Evolutionary conservation across 2,113 vertebrate genomes (phyloP), one percentile per base, ranked within the genome.

Genomic region (Trachemys scripta): DNA sequence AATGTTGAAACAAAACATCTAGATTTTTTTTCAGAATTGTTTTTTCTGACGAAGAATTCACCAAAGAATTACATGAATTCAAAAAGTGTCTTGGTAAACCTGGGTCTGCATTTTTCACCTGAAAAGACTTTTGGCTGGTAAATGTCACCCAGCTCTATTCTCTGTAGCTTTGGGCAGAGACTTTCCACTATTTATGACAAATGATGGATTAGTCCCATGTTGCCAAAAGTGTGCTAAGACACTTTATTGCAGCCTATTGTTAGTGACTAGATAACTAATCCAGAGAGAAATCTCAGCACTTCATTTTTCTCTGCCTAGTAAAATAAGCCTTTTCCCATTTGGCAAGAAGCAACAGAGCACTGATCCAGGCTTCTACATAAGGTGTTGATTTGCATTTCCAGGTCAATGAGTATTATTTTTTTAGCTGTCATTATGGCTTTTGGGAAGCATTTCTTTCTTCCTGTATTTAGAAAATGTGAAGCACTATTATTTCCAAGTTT

Each of bases 401-500:
- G 93, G 95, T 87, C 25, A 86, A 72, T 0, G 0, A 72, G 3
- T 59, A 3, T 20, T 80, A 91, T 85, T 85, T 82, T 25, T 1
- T 45, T 51, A 25, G 87, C 14, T 80, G 11, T 82, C 90, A 84
- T 10, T 19, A 47, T 4, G 75, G 24, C 50, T 25, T 8, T 93
- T 81, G 35, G 56, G 50, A 81, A 95, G 53, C 45, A 38, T 22
- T n/a, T 91, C 85, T 90, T 88, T 31, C 10, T 57, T 51, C 25
- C 8, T 57, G 35, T 65, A 47, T 45, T 96, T 95, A 65, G 78
- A 92, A 81, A 93, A 93, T 75, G 27, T 69, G 91, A 90, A 4
- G 2, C 69, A 82, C 38, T 88, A 85, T 93, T 92, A 95, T 85
- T 95, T 94, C 53, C 53, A 93, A 1, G 12, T 90, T 92, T 65